Evolutionary conservation across 2,113 vertebrate genomes (phyloP), one percentile per base, ranked within the genome.

Genomic region (Formicarius rufipectus): DNA sequence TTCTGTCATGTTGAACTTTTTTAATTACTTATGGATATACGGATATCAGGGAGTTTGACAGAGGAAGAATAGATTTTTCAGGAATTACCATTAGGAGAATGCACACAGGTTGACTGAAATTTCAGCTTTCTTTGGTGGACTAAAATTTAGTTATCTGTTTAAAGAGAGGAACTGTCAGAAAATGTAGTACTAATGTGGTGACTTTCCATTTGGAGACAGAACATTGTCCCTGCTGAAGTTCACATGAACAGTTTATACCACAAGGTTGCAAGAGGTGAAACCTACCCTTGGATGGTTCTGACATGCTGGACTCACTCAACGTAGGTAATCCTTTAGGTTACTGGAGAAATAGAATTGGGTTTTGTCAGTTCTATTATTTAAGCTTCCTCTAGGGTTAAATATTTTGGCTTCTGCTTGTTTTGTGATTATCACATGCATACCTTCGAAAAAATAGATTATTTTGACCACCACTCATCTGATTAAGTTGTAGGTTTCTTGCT

Each of bases 341-440:
- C 25, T 76, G 59, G 86, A 52, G 59, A 68, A 74, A 44, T 12
- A 37, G 4, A 89, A 35, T 55, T 39, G 7, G 21, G 86, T 72
- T 89, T 72, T 80, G 20, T 40, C 13, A 5, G 16, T 3, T 63
- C 79, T 76, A 45, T 92, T 52, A 6, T 7, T 31, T 69, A 50
- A 7, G 2, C 8, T 83, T 75, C 22, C 25, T 58, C 45, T 33
- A 62, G 31, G 67, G 14, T 22, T 71, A 22, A 33, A 31, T 3
- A 45, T 75, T 23, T 45, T 62, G 39, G 10, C 11, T n/a, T 63
- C 53, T 84, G n/a, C 30, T 37, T 63, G 4, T 37, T 95, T 62
- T 50, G 13, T 0, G 0, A 28, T 53, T 60, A 40, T 24, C 7
- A 42, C 37, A 62, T 22, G 39, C 30, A 42, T 17, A 8, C 7